Base-by-base conservation (phyloP, 2,888 invertebrate genomes). In the Caenorhabditis sp. region DNA sequence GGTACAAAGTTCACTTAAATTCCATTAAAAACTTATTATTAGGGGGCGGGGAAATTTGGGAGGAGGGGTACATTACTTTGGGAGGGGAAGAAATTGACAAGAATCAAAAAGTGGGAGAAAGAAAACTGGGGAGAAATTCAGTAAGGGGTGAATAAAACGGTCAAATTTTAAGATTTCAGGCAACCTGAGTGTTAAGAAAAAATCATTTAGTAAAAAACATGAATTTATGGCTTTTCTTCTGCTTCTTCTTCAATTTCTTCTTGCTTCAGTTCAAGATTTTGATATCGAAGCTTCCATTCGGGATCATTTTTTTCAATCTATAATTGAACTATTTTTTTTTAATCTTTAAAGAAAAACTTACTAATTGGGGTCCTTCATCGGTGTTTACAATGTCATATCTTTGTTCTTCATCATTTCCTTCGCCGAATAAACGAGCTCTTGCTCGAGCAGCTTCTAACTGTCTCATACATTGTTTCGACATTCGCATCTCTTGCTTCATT, bases 371-470 rank as follows among this genome's bases (percentile, higher is more conserved):
- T 0, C 71, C 71, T 38, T 71, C 67, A 10, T 63, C 26, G 1
- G 67, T 61, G 25, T 67, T 63, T n/a, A 52, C 57, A 3, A 71
- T 67, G 21, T 71, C 57, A 27, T 17, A 58, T 20, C 20, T 63
- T 12, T 63, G 56, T 50, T 52, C 50, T 26, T 67, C 63, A n/a
- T 71, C 71, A 25, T 23, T 53, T 43, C 67, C 59, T 60, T 71
- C 71, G 14, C 71, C 71, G 31, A 71, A 71, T 21, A 71, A 31
- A 36, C 71, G 67, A 31, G 67, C 67, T 63, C 70, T 70, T 0
- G 71, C 71, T 53, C 64, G 52, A n/a, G 71, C 71, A 0, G 71
- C 71, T 52, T 71, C 71, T 14, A 71, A 67, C 27, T 71, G 71
- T 31, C 71, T 36, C 1, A 71, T 67, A 49, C 71, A 71, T n/a